Percentiles rank a stretch among this genome's conserved stretches.
Conservation (phyloP, 2,888 invertebrate species). For the Euzophera pinguis region DNA sequence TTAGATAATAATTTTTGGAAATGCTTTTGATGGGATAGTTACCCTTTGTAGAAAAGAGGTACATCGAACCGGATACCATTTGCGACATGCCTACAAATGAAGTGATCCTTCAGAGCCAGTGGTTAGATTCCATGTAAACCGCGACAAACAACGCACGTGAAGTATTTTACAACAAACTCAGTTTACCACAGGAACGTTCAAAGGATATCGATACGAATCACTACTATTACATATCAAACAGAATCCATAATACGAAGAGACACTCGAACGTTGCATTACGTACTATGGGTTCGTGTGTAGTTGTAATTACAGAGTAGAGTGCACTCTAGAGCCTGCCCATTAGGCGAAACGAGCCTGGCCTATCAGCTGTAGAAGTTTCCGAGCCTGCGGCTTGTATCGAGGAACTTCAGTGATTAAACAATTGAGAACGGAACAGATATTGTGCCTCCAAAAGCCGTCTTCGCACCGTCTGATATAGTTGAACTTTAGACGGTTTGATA, state of each 20-base stretch:
- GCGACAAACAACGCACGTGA: not conserved
- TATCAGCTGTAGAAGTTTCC: slow-evolving; percentile 58
- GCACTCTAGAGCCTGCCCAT: slow-evolving; percentile 44
- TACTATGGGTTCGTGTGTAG: slow-evolving; percentile 25
- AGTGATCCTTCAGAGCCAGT: too few relatives aligned
- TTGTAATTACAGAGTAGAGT: slow-evolving; percentile 41
- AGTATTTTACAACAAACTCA: not conserved
- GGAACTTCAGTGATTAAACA: slow-evolving; percentile 66
- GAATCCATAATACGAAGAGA: slow-evolving; percentile 5
- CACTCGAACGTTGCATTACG: not conserved
- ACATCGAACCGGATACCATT: too few relatives aligned
- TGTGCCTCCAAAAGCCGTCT: slow-evolving; percentile 31
- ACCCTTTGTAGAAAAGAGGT: too few relatives aligned
- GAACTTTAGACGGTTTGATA: not conserved
- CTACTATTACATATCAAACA: not conserved
- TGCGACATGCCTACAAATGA: too few relatives aligned
- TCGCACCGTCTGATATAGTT: not conserved
- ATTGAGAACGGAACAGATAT: slow-evolving; percentile 51
- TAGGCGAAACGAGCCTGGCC: slow-evolving; percentile 55
- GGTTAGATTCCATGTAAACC: too few relatives aligned
- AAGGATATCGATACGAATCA: not conserved
- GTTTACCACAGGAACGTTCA: not conserved
- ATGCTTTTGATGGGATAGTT: too few relatives aligned
- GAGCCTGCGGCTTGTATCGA: slow-evolving; percentile 55
- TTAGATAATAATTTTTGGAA: too few relatives aligned